These are phyloP conservation scores for Apeira syringaria DNA, from an alignment of 2,888 invertebrate species.

Conservation along the genomic window DNA sequence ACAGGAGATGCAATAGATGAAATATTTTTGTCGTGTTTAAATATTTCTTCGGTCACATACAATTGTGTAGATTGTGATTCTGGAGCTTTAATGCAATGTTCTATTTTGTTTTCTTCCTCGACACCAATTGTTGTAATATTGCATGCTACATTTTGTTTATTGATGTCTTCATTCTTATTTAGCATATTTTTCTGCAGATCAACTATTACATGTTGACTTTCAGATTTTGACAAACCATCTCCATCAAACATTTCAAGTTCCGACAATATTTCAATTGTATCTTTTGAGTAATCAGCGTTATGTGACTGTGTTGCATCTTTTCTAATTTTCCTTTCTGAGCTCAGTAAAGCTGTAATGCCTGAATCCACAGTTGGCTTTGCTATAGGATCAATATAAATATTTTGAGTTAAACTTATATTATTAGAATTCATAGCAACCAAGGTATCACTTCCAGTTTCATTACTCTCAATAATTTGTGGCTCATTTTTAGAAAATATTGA, in stretches of 20 bases:
- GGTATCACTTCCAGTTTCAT: constrained; percentile 1
- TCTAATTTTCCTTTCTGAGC: constrained; percentile 1
- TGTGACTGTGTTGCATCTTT: constrained; percentile 6
- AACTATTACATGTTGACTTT: not conserved
- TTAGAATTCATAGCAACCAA: not conserved
- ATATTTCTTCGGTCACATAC: not conserved
- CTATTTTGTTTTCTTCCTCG: too few relatives aligned
- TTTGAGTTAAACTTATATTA: not conserved
- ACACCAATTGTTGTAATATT: too few relatives aligned
- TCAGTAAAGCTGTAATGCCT: constrained; percentile 4
- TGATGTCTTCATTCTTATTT: constrained; percentile 1
- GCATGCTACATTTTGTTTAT: not conserved
- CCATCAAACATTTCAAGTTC: constrained; percentile 10
- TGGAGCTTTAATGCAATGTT: constrained; percentile 3
- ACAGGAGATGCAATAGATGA: not conserved
- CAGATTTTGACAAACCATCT: not conserved
- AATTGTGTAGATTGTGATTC: constrained; percentile 6
- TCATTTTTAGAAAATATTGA: constrained; percentile 64
- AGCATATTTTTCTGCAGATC: not conserved
- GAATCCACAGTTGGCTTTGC: not conserved
- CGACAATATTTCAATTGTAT: constrained; percentile 10
- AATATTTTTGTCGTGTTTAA: not conserved
- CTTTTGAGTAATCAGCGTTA: constrained; percentile 13
- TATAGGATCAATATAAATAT: not conserved
- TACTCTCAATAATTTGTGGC: constrained; percentile 15